Conservation (phyloP, 2,797 vertebrate species). For the Sphaeramia orbicularis region DNA sequence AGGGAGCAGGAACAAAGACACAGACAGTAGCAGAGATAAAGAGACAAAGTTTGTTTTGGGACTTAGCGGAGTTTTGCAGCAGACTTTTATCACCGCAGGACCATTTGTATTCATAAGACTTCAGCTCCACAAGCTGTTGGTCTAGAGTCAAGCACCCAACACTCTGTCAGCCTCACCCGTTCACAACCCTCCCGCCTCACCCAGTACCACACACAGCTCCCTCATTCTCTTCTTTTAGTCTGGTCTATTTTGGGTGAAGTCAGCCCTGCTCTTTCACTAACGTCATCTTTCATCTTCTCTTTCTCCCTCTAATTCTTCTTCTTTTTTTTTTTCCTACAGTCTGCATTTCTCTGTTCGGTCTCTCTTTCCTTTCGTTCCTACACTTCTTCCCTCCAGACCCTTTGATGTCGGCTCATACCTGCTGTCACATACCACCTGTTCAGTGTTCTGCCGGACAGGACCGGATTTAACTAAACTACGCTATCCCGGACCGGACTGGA, state of each 20-base stretch:
- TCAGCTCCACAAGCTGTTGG: constrained; percentile 69
- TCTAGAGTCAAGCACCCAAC: constrained; percentile 49
- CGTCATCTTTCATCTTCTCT: constrained; percentile 6
- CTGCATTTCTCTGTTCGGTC: constrained; percentile 45
- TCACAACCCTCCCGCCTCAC: constrained; percentile 21
- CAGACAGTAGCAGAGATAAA: constrained; percentile 24
- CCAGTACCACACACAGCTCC: constrained; percentile 5
- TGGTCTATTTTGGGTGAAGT: constrained; percentile 7
- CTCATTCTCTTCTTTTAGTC: constrained; percentile 3
- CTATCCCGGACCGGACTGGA: constrained; percentile 25
- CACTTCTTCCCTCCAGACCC: constrained; percentile 55
- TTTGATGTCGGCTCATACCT: constrained; percentile 85
- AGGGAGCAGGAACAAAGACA: constrained; percentile 8
- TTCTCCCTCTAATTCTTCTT: not conserved
- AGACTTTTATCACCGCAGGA: constrained; percentile 48
- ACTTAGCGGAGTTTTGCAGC: constrained; percentile 32
- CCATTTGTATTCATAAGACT: constrained; percentile 70
- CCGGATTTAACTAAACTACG: constrained; percentile 52
- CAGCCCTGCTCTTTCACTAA: constrained; percentile 16
- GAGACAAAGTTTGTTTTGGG: constrained; percentile 28
- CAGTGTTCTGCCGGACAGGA: constrained; percentile 70
- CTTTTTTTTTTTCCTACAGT: constrained; percentile 14
- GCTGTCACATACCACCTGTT: constrained; percentile 87
- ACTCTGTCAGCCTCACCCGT: constrained; percentile 31
- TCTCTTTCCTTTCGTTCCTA: constrained; percentile 33